Percentiles rank a stretch among this genome's conserved stretches.
Evolutionary conservation across 2,113 vertebrate species (phyloP).

Genomic region (Puntigrus tetrazona): DNA sequence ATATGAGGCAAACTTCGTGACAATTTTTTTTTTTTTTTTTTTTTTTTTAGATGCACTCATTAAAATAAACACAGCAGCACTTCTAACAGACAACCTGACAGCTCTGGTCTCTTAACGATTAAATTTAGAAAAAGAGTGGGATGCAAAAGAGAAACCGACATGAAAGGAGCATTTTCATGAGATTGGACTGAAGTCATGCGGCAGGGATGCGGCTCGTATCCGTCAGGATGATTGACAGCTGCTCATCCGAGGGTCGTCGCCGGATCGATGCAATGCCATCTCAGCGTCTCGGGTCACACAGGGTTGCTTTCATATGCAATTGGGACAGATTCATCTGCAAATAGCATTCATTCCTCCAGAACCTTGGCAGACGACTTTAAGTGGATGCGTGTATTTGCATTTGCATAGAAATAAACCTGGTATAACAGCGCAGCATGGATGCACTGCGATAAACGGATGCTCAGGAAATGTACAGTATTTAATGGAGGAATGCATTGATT

Average conservation of each 20-base stretch:
- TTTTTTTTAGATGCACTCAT: not conserved
- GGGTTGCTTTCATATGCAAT: not conserved
- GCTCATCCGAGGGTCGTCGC: not conserved
- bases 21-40: no score
- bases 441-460: no score
- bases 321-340: not conserved
- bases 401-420: not conserved
- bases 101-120: not conserved
- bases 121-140: not conserved
- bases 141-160: not conserved
- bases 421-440: not conserved
- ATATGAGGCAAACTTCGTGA: not conserved
- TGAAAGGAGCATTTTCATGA: not conserved
- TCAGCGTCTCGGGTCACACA: not conserved
- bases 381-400: not conserved
- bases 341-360: not conserved
- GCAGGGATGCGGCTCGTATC: not conserved
- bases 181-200: not conserved
- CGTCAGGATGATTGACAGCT: not conserved
- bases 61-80: conserved; percentile 3
- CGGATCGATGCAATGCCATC: not conserved
- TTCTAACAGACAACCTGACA: not conserved
- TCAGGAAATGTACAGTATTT: not conserved
- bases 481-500: not conserved
- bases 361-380: not conserved